Base-by-base conservation (phyloP, 2,113 vertebrate species). In the Onychostruthus taczanowskii region DNA sequence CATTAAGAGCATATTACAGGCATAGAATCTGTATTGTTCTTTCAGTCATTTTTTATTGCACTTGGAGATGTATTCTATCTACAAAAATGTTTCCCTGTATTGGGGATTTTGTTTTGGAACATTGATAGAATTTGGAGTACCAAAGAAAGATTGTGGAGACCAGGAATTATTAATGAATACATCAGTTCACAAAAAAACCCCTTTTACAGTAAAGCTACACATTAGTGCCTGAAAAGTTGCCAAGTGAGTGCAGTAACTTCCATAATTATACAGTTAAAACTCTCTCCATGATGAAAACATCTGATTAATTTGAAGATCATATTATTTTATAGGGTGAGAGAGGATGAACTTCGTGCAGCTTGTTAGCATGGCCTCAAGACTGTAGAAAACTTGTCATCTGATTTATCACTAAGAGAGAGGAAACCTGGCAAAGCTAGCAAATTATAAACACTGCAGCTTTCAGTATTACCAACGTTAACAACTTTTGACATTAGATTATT, bases 231-330 rank as follows among this genome's bases (percentile, higher is more conserved):
- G 72, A 66, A 80, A 80, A 39, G 59, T 86, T 20, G 52, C 96
- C 89, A 86, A 89, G 31, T 72, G 59, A 88, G 33, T 68, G 46
- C 46, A 84, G 41, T 88, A 44, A 81, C 94, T 93, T 95, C 64
- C 5, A 2, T 94, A 94, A 91, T 90, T 94, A 78, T 61, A 46
- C 68, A 74, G 43, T 85, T 90, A 87, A 77, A 95, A 63, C 30
- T 84, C 30, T 55, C 72, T 94, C 58, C 86, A 68, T 88, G 35
- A 43, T 59, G 74, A 86, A 74, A 33, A n/a, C 33, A 23, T 83
- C 75, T 91, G 86, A 92, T 90, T 87, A 77, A 90, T 94, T 63
- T 89, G 52, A 80, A 75, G 23, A 67, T 90, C 22, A 66, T 70
- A 70, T 37, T 95, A 61, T 82, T 94, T 87, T 81, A 75, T 12